Conservation (phyloP, 2,888 invertebrate genomes). For the Spodoptera littoralis region DNA sequence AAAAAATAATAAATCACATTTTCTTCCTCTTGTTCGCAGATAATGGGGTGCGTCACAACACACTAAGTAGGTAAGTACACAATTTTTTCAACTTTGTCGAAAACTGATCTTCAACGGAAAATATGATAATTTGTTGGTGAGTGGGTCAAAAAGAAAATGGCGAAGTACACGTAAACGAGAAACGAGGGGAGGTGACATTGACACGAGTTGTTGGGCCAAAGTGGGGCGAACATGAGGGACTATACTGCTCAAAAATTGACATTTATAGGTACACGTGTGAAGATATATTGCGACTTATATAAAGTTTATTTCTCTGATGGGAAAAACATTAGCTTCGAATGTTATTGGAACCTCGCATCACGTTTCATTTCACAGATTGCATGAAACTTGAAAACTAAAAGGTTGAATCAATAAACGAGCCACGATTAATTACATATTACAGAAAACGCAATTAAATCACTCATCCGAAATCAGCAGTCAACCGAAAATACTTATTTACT, state of each 20-base stretch:
- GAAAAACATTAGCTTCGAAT: neutral
- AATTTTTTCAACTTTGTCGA: neutral
- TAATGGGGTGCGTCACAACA: conserved; percentile 31
- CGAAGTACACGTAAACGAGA: conserved; percentile 20
- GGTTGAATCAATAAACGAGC: neutral
- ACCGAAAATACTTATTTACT: conserved; percentile 3
- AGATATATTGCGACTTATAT: conserved; percentile 5
- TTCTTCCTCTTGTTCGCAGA: conserved; percentile 30
- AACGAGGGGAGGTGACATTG: conserved; percentile 20
- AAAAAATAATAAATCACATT: conserved; percentile 3
- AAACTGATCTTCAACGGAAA: conserved; percentile 29
- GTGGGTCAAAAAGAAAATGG: conserved; percentile 33
- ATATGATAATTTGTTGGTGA: conserved; percentile 38
- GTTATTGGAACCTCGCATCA: neutral
- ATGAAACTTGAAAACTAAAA: conserved; percentile 1
- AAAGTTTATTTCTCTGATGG: neutral
- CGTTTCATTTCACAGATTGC: neutral
- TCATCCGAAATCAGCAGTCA: conserved; percentile 7
- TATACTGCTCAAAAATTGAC: conserved; percentile 8
- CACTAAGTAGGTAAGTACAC: conserved; percentile 42
- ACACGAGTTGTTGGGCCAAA: conserved; percentile 9
- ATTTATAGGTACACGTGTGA: conserved; percentile 5
- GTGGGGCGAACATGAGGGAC: conserved; percentile 1
- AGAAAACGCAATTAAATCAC: conserved; percentile 14
- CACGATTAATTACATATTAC: neutral